Conservation (phyloP, 2,888 invertebrate species). For the Lutraria lutraria region DNA sequence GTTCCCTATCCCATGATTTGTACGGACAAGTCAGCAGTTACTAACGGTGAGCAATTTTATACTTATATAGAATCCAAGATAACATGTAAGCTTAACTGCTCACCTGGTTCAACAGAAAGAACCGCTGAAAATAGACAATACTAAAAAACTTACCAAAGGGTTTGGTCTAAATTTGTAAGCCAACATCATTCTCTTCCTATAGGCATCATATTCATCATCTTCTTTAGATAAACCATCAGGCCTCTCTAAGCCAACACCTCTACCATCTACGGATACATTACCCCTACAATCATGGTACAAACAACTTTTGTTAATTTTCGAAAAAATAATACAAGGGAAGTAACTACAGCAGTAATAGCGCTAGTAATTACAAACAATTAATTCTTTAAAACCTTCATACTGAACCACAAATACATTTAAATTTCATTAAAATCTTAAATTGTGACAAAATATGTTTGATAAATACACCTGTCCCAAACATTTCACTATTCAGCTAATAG, state of each 20-base stretch:
- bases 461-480: no score
- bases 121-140: background rate
- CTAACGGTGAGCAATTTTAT: no score
- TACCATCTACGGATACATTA: slow-evolving; percentile 89
- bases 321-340: no score
- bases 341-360: no score
- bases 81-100: background rate
- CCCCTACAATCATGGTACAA: slow-evolving; percentile 81
- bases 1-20: background rate
- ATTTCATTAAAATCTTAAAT: no score
- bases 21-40: background rate
- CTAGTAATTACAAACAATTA: no score
- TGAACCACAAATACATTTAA: no score
- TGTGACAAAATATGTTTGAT: no score
- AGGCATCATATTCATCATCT: slow-evolving; percentile 98
- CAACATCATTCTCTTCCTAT: slow-evolving; percentile 98
- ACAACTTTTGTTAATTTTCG: no score
- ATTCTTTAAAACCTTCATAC: no score
- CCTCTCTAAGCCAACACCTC: slow-evolving; percentile 93
- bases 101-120: background rate
- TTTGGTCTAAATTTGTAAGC: slow-evolving; percentile 98
- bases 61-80: background rate
- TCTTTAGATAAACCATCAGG: slow-evolving; percentile 92
- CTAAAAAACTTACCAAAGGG: slow-evolving; percentile 92
- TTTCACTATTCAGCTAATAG: no score